A percentile compares a stretch with the other conserved stretches of the same genome.
Conservation (phyloP, 1,140 invertebrate species). For the Colletes latitarsis region DNA sequence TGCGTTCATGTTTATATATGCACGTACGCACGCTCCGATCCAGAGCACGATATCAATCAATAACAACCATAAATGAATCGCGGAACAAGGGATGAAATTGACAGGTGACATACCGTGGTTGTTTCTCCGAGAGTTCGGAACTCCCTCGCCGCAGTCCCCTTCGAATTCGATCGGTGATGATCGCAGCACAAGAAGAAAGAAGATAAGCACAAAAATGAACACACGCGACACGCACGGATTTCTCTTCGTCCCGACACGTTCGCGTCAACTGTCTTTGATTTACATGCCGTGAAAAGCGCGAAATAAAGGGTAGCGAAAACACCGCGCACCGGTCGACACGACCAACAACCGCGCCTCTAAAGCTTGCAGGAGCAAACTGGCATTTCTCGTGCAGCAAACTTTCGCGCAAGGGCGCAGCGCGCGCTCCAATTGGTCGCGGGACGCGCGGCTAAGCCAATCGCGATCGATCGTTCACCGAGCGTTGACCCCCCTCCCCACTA, state of each 20-base stretch:
- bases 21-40: constrained; percentile 32
- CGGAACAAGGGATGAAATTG: constrained; percentile 27
- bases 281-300: neutral
- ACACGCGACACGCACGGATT: constrained; percentile 19
- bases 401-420: constrained; percentile 43
- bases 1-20: neutral
- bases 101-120: constrained; percentile 39
- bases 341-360: constrained; percentile 48
- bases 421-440: constrained; percentile 31
- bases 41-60: constrained; percentile 39
- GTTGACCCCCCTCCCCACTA: constrained; percentile 55
- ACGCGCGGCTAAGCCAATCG: constrained; percentile 40
- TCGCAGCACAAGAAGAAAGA: constrained; percentile 14
- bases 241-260: neutral
- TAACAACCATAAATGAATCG: constrained; percentile 21
- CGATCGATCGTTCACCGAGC: constrained; percentile 54
- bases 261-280: constrained; percentile 1
- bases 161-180: neutral
- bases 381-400: constrained; percentile 53
- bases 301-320: constrained; percentile 12
- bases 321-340: constrained; percentile 11
- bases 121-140: constrained; percentile 15
- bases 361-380: constrained; percentile 54
- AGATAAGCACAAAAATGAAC: constrained; percentile 15
- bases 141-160: constrained; percentile 21